These are phyloP conservation scores for Myiozetetes cayanensis DNA, from an alignment of 2,113 vertebrate species.

Conservation along the genomic window DNA sequence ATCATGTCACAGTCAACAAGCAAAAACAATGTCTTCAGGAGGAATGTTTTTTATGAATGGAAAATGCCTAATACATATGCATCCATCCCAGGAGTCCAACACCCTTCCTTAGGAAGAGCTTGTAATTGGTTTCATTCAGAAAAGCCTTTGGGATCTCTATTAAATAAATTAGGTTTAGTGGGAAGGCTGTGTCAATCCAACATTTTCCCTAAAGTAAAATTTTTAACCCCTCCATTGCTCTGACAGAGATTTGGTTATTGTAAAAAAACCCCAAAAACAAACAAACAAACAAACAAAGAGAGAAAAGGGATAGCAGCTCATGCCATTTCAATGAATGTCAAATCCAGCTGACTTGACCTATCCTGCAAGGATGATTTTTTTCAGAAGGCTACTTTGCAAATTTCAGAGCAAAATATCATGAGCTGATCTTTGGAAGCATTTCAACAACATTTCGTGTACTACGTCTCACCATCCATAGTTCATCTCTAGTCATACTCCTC, in stretches of 20 bases:
- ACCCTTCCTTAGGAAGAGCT: background rate
- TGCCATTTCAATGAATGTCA: slow-evolving; percentile 24
- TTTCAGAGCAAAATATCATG: background rate
- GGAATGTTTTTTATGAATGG: background rate
- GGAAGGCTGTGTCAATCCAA: slow-evolving; percentile 15
- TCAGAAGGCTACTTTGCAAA: background rate
- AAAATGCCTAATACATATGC: background rate
- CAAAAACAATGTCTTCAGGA: background rate
- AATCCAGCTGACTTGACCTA: background rate
- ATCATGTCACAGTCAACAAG: background rate
- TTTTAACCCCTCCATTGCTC: background rate
- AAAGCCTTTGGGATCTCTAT: slow-evolving; percentile 40
- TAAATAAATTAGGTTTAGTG: slow-evolving; percentile 40
- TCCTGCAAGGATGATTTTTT: background rate
- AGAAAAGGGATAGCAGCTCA: background rate
- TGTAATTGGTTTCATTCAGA: slow-evolving; percentile 8
- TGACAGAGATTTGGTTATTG: slow-evolving; percentile 33
- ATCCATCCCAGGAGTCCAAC: background rate
- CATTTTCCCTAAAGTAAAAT: slow-evolving; percentile 1
- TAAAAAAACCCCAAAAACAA: background rate
- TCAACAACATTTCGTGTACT: background rate
- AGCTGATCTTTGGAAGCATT: background rate
- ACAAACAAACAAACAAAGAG: background rate
- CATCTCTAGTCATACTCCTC: background rate
- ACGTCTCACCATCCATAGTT: background rate